Base-by-base conservation (phyloP, 2,113 vertebrate species). In the Ceuthmochares aereus region DNA sequence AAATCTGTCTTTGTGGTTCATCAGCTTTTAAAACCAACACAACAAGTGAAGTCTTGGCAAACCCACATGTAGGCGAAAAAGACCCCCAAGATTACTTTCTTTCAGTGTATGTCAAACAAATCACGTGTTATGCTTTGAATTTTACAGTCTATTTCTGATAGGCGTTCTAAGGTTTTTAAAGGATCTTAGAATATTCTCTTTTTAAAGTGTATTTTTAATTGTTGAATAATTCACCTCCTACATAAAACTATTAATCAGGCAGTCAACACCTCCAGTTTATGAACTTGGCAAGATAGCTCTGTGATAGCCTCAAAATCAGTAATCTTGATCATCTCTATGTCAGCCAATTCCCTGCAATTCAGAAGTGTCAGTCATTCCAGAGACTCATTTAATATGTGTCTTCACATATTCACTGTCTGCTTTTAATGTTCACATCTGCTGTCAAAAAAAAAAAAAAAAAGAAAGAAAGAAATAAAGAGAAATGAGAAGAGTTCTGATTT, bases 371-470 rank as follows among this genome's bases (percentile, higher is more conserved):
- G 30, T 96, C 92, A 84, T 72, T 64, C 20, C 22, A 63, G 67
- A 95, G 36, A 52, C 80, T 92, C 68, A 67, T 84, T 94, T 95
- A 86, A 93, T 72, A 89, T 12, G 5, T 64, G 43, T 94, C 32
- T 73, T 49, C 23, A 77, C 23, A 85, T 40, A 43, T 52, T 66
- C 62, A 60, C 62, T 79, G 45, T 84, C 56, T 81, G 83, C 91
- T 95, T 95, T 96, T 93, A 96, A 76, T 80, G 66, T 93, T 96
- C 62, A 72, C 52, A 87, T 96, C 72, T 97, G 75, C 76, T 92
- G 60, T 96, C 85, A 89, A 90, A 43, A 43, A 43, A 67, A 94
- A 91, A n/a, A n/a, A n/a, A n/a, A n/a, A n/a, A n/a, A n/a, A n/a
- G n/a, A n/a, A n/a, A n/a, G n/a, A 93, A 30, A 45, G 83, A 92